Conservation (phyloP, 2,888 invertebrate species). For the Lasioglossum marginatum region DNA sequence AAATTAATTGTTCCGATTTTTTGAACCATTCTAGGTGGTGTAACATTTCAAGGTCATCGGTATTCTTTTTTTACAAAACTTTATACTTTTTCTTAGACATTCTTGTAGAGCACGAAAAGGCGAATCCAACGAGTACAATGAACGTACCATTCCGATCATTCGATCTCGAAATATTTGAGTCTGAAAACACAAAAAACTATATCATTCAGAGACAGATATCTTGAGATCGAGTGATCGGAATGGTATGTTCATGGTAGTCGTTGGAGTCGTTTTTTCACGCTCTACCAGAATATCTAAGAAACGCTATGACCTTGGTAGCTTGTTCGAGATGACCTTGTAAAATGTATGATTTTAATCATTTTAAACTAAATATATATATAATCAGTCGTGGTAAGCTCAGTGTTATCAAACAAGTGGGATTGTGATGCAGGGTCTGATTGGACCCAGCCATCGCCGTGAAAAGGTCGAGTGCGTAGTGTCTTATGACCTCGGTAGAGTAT, state of each 20-base stretch:
- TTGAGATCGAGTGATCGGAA: neutral
- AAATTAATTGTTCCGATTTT: neutral
- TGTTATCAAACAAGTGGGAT: neutral
- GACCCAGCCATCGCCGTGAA: neutral
- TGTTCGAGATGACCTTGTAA: neutral
- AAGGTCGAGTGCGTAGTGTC: neutral
- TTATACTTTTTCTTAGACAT: neutral
- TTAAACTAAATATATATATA: neutral
- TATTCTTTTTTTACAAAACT: too few relatives aligned
- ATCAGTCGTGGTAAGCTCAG: neutral
- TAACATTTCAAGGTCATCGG: too few relatives aligned
- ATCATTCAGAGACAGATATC: neutral
- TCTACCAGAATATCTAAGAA: neutral
- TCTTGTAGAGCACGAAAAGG: neutral
- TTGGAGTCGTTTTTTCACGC: neutral
- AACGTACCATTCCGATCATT: neutral
- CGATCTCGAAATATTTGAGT: neutral
- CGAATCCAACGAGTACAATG: neutral
- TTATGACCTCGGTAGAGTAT: neutral
- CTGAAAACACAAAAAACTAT: neutral
- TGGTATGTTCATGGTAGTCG: neutral
- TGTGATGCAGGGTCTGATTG: neutral
- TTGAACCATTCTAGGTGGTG: too few relatives aligned
- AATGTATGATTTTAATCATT: neutral
- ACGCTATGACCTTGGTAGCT: neutral